phyloP scores from a whole-genome alignment of 2,888 invertebrate species.

The Criorhina ranunculi region DNA sequence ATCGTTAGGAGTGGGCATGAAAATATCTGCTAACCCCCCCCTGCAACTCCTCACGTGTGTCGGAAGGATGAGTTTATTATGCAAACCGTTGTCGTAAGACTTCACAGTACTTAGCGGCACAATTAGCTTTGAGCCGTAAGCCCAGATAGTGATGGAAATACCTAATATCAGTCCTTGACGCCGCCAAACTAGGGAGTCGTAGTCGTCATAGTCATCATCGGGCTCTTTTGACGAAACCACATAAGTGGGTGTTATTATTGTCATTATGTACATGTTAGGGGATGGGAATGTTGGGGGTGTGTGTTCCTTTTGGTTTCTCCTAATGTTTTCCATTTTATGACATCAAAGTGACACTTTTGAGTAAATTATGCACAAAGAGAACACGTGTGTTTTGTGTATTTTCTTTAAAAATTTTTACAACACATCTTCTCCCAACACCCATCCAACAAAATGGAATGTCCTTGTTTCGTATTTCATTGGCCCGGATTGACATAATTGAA shows the following conservation, averaged over 20 bases:
- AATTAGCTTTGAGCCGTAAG: conserved; percentile 67
- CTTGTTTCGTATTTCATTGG: conserved; percentile 19
- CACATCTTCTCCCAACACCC: conserved; percentile 2
- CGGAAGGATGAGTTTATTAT: conserved; percentile 60
- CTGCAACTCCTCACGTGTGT: too few species aligned
- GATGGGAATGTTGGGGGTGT: not conserved
- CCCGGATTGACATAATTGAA: conserved; percentile 51
- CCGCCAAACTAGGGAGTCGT: too few species aligned
- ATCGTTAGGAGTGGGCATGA: conserved; percentile 45
- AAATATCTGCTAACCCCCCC: conserved; percentile 22
- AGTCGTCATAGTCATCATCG: too few species aligned
- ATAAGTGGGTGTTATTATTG: conserved; percentile 66
- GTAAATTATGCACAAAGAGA: conserved; percentile 61
- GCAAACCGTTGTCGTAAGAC: conserved; percentile 64
- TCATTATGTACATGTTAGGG: conserved; percentile 31
- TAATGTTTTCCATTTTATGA: conserved; percentile 56
- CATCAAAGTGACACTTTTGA: conserved; percentile 66
- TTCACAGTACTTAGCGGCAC: conserved; percentile 61
- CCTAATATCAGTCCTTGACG: conserved; percentile 25
- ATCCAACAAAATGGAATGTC: not conserved
- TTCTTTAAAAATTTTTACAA: conserved; percentile 1
- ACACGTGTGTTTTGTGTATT: conserved; percentile 39
- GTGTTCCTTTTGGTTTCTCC: conserved; percentile 34
- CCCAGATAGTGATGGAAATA: conserved; percentile 35
- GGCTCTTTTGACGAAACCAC: conserved; percentile 21